Percentiles rank a stretch among this genome's conserved stretches.
Evolutionary conservation across 2,113 vertebrate genomes (phyloP).

Genomic region (Laticauda colubrina): DNA sequence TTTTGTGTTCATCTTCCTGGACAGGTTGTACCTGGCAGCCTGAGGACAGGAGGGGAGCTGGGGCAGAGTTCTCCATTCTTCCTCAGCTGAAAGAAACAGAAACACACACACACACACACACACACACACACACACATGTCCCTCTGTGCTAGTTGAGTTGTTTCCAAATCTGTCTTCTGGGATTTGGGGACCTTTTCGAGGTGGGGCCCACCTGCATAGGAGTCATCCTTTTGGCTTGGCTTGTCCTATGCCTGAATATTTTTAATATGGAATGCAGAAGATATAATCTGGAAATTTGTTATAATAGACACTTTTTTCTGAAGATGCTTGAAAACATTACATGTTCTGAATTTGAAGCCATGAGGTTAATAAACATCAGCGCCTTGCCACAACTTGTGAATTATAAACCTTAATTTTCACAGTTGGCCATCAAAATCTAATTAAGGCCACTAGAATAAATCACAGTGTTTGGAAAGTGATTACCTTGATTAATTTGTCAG

Average conservation of each 20-base stretch:
- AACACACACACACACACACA: not conserved
- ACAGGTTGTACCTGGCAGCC: not conserved
- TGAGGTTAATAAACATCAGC: constrained; percentile 42
- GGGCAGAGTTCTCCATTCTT: not conserved
- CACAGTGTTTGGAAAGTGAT: constrained; percentile 30
- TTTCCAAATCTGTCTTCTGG: not conserved
- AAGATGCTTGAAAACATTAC: not conserved
- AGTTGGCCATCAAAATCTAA: constrained; percentile 47
- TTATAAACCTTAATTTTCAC: constrained; percentile 61
- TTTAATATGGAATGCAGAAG: not conserved
- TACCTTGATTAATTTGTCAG: constrained; percentile 40
- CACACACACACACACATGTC: no score
- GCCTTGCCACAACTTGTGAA: constrained; percentile 44
- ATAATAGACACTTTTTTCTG: not conserved
- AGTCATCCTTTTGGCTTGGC: not conserved
- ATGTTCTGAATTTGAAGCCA: constrained; percentile 30
- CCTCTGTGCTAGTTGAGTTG: not conserved
- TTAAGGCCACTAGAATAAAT: constrained; percentile 52
- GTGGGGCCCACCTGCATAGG: not conserved
- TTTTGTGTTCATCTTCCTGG: not conserved
- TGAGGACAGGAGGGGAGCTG: not conserved
- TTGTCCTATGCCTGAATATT: not conserved
- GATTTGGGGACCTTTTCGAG: not conserved
- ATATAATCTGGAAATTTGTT: constrained; percentile 9
- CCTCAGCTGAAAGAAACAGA: not conserved